Percentiles rank a stretch among this genome's conserved stretches.
phyloP scores from a whole-genome alignment of 2,113 vertebrate genomes.

The Polyodon spathula region DNA sequence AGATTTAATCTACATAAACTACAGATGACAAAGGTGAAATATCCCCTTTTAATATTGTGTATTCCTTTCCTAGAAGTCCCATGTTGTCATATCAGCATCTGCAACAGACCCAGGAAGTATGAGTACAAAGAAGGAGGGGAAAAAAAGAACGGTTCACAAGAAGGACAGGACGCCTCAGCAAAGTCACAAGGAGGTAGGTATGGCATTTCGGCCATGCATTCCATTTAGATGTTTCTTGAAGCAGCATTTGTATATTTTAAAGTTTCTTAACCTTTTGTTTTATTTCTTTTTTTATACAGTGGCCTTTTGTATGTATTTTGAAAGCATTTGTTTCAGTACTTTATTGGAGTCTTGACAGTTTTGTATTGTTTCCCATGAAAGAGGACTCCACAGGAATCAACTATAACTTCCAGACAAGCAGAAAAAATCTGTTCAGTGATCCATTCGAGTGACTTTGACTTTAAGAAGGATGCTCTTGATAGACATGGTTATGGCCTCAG shows the following conservation, averaged over 20 bases:
- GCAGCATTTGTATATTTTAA: neutral
- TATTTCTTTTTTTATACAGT: no score
- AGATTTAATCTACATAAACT: no score
- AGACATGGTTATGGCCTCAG: neutral
- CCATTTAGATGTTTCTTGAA: neutral
- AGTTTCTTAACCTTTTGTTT: no score
- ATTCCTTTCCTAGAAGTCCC: neutral
- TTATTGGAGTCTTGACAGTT: neutral
- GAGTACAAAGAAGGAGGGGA: neutral
- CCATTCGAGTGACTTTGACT: conserved; percentile 16
- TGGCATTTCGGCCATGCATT: neutral
- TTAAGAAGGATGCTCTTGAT: conserved; percentile 9
- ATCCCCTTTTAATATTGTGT: no score
- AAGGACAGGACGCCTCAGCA: neutral
- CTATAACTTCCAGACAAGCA: conserved; percentile 16
- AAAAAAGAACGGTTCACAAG: neutral
- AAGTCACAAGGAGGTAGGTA: neutral
- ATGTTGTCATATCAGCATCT: neutral
- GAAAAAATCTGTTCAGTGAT: conserved; percentile 21
- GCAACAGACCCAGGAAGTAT: neutral
- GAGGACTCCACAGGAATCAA: neutral
- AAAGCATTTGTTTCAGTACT: neutral
- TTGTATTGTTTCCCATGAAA: neutral
- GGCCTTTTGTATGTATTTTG: no score
- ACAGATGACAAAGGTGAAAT: no score